Base-by-base conservation (phyloP, 2,888 invertebrate genomes). In the Chelonus formosanus region DNA sequence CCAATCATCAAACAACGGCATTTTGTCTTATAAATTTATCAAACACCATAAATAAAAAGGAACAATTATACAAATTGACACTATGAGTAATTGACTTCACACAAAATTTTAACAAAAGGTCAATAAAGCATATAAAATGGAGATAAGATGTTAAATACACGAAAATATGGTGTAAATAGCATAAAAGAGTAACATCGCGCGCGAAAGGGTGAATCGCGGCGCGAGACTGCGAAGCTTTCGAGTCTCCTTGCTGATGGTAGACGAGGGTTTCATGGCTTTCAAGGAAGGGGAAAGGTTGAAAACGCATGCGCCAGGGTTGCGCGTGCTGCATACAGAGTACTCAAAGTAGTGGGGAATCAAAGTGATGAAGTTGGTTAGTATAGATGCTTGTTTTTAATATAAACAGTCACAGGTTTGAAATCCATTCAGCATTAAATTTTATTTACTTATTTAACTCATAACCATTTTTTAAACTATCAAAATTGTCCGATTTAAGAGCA, bases 291-390 rank as follows among this genome's bases (percentile, higher is more conserved):
- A 47, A 43, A 43, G 48, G 43, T 34, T 44, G 31, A 50, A 44
- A 4, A 60, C 65, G 65, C 65, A 66, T 66, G 65, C 61, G 65
- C 52, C 5, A 50, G 55, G 45, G 50, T 56, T 44, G 50, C 61
- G 55, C 44, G 50, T 53, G 35, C 62, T 62, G 52, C 31, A 52
- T 52, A 48, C 48, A 48, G 48, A 20, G 48, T 48, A n/a, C n/a
- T n/a, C 48, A 48, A 5, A 48, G 48, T 48, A 48, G 10, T 40
- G 40, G 40, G 40, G 40, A 5, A 40, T 40, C 6, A 40, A 40
- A 40, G 5, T 40, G 40, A 40, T 40, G 5, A 40, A 40, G 40
- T 40, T 40, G 4, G 40, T 40, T 20, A 20, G 20, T 20, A 20
- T 20, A 20, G 20, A 20, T 40, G 40, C 40, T 40, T 40, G 6